Percentiles rank a stretch among this genome's conserved stretches.
These are phyloP conservation scores for Zaprionus davidi DNA, from an alignment of 1,140 invertebrate genomes.

Conservation along the genomic window DNA sequence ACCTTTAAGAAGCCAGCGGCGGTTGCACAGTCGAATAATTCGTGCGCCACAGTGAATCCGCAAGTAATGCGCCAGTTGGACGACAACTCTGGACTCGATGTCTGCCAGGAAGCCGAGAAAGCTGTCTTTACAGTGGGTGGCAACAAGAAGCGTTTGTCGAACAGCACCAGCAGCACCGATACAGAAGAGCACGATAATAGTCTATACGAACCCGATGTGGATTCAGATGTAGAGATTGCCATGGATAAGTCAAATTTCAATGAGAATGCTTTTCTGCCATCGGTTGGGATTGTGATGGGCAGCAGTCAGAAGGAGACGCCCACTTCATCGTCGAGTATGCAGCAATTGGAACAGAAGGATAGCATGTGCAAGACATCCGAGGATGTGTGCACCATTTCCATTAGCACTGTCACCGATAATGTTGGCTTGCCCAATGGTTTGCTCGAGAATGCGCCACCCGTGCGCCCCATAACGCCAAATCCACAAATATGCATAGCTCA, in stretches of 20 bases:
- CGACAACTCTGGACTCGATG: conserved; percentile 41
- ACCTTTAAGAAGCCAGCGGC: conserved; percentile 86
- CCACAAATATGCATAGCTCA: conserved; percentile 87
- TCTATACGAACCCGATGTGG: conserved; percentile 85
- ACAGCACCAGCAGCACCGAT: conserved; percentile 84
- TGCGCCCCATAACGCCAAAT: conserved; percentile 84
- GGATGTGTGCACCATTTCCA: conserved; percentile 85
- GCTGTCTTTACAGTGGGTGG: conserved; percentile 62
- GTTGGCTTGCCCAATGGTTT: conserved; percentile 85
- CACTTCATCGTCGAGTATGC: conserved; percentile 52
- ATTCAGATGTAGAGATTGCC: conserved; percentile 73
- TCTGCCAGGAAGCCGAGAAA: conserved; percentile 68
- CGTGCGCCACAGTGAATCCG: conserved; percentile 63
- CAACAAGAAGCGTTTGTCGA: conserved; percentile 47
- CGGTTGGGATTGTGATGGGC: conserved; percentile 88
- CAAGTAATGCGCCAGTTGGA: conserved; percentile 71
- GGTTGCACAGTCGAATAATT: conserved; percentile 66
- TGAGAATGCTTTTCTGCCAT: conserved; percentile 86
- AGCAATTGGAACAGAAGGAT: conserved; percentile 82
- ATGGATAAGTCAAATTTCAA: conserved; percentile 66
- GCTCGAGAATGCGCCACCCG: conserved; percentile 72
- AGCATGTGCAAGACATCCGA: conserved; percentile 83
- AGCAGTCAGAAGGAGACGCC: conserved; percentile 73
- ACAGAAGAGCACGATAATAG: conserved; percentile 85
- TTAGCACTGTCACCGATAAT: conserved; percentile 86